Evolutionary conservation across 2,113 vertebrate species (phyloP), one percentile per base, ranked within the genome.

Genomic region (Prunella himalayana): DNA sequence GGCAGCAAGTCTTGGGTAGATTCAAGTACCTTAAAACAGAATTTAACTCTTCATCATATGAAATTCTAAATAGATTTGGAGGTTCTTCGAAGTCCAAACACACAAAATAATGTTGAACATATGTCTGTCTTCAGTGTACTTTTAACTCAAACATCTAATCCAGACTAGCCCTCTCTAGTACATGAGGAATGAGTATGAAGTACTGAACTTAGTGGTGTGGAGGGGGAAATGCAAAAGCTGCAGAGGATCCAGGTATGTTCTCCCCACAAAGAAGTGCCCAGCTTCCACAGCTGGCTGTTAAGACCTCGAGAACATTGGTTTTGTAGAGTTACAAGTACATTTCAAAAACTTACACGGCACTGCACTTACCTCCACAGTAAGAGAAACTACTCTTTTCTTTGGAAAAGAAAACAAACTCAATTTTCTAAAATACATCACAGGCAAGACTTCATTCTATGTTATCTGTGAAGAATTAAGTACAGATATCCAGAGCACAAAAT

Each of bases 41-140:
- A 97, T 92, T 97, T 95, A 97, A 79, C 88, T 97, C 92, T 95
- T 97, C 82, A 91, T 95, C 89, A 73, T 42, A 91, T 4, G 30
- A 89, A 97, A 95, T 88, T 79, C 92, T 94, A 88, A 92, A 87
- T 53, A 92, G 95, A 96, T 92, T 65, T 97, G 95, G 95, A 97
- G 81, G 80, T 78, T 96, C 96, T 97, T 98, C 94, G 39, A 97
- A 97, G 93, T 73, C 82, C 50, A 93, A 70, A 93, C 42, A 68
- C 82, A 73, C 3, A 68, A 59, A 96, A 77, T 97, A 97, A 97
- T 92, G 91, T 11, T 92, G 89, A 97, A 93, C 97, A 98, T n/a
- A 87, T 89, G 92, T 88, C 81, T 79, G 80, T 69, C 61, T 94
- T 79, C 73, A 88, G 68, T 33, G 39, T 53, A 53, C 73, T 92